Conservation (phyloP, 2,113 vertebrate genomes). For the Lepisosteus oculatus region DNA sequence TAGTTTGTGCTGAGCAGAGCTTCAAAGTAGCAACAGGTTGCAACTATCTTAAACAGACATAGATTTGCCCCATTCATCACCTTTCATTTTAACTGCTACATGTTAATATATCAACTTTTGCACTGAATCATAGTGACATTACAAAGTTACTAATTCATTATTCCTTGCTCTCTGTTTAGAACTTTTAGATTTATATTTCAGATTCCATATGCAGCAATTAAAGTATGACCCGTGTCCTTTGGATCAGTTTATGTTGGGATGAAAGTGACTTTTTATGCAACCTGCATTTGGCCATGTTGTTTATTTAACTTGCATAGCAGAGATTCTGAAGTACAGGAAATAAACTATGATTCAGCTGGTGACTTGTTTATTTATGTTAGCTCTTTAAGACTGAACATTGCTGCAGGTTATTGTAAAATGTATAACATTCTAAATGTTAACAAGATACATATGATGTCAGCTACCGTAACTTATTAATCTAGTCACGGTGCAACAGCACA, state of each 20-base stretch:
- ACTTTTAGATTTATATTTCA: neutral
- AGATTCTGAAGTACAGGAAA: slow-evolving; percentile 50
- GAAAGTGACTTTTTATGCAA: slow-evolving; percentile 42
- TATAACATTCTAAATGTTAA: slow-evolving; percentile 13
- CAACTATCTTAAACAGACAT: neutral
- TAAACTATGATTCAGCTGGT: slow-evolving; percentile 29
- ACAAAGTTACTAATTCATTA: neutral
- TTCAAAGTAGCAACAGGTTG: neutral
- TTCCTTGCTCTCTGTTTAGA: neutral
- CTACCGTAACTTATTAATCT: slow-evolving; percentile 28
- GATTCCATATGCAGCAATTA: neutral
- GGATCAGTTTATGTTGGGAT: slow-evolving; percentile 49
- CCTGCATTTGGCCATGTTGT: slow-evolving; percentile 48
- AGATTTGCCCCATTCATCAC: neutral
- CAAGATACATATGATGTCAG: slow-evolving; percentile 28
- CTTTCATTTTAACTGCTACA: neutral
- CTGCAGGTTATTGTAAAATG: neutral
- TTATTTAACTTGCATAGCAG: slow-evolving; percentile 50
- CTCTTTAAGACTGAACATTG: slow-evolving; percentile 25
- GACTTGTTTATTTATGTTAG: slow-evolving; percentile 36
- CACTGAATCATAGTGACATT: neutral
- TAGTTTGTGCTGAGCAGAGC: neutral
- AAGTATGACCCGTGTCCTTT: slow-evolving; percentile 32
- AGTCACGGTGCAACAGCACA: neutral
- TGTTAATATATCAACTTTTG: neutral